phyloP scores from a whole-genome alignment of 2,888 invertebrate genomes.

The Polymixis flavicincta region DNA sequence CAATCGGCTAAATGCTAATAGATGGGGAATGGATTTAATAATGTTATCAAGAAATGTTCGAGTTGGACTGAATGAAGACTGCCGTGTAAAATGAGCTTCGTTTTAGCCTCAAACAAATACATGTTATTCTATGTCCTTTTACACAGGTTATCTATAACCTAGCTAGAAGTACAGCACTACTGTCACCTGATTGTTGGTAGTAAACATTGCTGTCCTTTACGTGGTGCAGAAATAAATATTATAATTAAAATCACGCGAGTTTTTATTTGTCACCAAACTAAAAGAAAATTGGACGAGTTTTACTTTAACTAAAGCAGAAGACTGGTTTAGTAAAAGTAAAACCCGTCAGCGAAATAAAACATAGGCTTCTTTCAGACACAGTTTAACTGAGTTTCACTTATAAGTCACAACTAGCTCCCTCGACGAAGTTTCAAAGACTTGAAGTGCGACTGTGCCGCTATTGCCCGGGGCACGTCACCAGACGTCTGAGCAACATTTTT shows the following conservation, averaged over 20 bases:
- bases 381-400: conserved; percentile 66
- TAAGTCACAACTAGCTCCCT: conserved; percentile 67
- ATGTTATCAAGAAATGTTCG: neutral
- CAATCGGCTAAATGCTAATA: conserved; percentile 55
- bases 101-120: neutral
- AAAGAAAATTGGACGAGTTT: conserved; percentile 6
- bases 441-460: conserved; percentile 67
- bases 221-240: neutral
- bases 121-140: neutral
- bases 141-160: neutral
- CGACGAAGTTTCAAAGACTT: conserved; percentile 72
- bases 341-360: conserved; percentile 52
- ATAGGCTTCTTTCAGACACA: conserved; percentile 53
- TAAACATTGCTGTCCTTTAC: neutral
- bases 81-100: neutral
- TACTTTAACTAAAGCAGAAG: too few species aligned
- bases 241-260: neutral
- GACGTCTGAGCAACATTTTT: conserved; percentile 58
- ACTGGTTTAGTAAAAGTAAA: conserved; percentile 14
- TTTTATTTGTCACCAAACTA: neutral
- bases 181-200: neutral
- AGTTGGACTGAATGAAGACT: neutral
- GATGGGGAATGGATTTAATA: conserved; percentile 27
- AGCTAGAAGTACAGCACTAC: neutral
- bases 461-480: conserved; percentile 63